Base-by-base conservation (phyloP, 1,140 invertebrate species). In the Philaenus spumarius region DNA sequence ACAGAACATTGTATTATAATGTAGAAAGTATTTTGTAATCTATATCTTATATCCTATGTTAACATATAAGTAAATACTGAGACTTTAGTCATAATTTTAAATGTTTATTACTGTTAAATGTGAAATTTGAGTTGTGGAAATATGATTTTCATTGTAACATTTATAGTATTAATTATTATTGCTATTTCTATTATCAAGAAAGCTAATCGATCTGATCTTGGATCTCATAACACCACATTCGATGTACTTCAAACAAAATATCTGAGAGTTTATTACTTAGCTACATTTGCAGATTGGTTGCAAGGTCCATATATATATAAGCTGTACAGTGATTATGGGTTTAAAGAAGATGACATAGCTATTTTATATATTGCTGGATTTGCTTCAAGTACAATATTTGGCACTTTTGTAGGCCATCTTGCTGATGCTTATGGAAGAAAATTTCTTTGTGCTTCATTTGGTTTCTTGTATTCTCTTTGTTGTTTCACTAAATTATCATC, bases 241-340 rank as follows among this genome's bases (percentile, higher is more conserved):
- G 62, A 64, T 34, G 66, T 63, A 47, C 55, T 87, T 59, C 82
- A 84, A 66, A 68, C 71, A 40, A 75, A 72, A 14, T 87, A 84
- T 67, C 80, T 85, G 55, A 64, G 74, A n/a, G 80, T 80, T 0
- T 85, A 82, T 64, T 74, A 83, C 19, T 68, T 83, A 60, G 82
- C 83, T 2, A 73, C 80, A 65, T 82, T 85, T 69, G 78, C 82
- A 24, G 85, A 87, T 67, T 87, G 85, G 84, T 72, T 87, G 1
- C 85, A 87, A 75, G 84, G 84, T 4, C 85, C 85, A 1, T 86
- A 86, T 68, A 74, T 86, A 5, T 87, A 87, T 65, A 80, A 82
- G 63, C 70, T 87, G 0, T 87, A 87, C 68, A 77, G 78, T 53
- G 75, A 80, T 58, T 86, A 86, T 72, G 82, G 82, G 22, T 86